Conservation (phyloP, 2,797 vertebrate genomes). For the Craterocephalus amniculus region DNA sequence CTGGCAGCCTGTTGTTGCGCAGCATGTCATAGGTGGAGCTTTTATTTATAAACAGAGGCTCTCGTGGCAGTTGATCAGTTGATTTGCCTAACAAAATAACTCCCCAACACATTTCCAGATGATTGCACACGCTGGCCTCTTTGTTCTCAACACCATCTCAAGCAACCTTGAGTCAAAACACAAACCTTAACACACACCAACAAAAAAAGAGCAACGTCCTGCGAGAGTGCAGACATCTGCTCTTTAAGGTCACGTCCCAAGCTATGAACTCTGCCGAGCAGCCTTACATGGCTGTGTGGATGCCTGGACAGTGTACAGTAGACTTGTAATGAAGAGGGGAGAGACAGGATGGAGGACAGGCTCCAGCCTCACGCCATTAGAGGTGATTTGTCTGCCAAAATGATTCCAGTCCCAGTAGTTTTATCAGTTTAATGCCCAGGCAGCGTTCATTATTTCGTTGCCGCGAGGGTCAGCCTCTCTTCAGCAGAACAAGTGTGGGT, state of each 20-base stretch:
- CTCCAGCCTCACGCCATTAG: slow-evolving; percentile 75
- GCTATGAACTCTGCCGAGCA: slow-evolving; percentile 52
- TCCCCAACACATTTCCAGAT: slow-evolving; percentile 53
- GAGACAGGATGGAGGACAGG: slow-evolving; percentile 72
- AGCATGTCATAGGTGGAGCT: slow-evolving; percentile 45
- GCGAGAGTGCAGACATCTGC: slow-evolving; percentile 47
- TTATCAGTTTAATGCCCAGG: slow-evolving; percentile 83
- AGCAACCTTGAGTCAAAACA: slow-evolving; percentile 26
- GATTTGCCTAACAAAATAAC: slow-evolving; percentile 79
- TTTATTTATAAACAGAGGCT: slow-evolving; percentile 57
- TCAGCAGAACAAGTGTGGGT: slow-evolving; percentile 85
- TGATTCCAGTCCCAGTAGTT: slow-evolving; percentile 76
- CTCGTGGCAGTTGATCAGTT: slow-evolving; percentile 69
- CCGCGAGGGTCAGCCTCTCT: slow-evolving; percentile 82
- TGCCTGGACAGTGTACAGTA: slow-evolving; percentile 79
- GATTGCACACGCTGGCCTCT: slow-evolving; percentile 25
- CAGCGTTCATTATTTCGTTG: slow-evolving; percentile 82
- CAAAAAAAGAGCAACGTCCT: slow-evolving; percentile 31
- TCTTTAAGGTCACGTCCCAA: slow-evolving; percentile 58
- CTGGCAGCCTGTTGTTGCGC: slow-evolving; percentile 36
- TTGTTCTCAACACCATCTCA: slow-evolving; percentile 35
- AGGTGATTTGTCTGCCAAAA: slow-evolving; percentile 80
- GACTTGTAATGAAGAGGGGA: slow-evolving; percentile 62
- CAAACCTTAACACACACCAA: slow-evolving; percentile 17
- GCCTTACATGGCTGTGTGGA: slow-evolving; percentile 52